Evolutionary conservation across 2,113 vertebrate species (phyloP), one percentile per base, ranked within the genome.

Genomic region (Perca flavescens): DNA sequence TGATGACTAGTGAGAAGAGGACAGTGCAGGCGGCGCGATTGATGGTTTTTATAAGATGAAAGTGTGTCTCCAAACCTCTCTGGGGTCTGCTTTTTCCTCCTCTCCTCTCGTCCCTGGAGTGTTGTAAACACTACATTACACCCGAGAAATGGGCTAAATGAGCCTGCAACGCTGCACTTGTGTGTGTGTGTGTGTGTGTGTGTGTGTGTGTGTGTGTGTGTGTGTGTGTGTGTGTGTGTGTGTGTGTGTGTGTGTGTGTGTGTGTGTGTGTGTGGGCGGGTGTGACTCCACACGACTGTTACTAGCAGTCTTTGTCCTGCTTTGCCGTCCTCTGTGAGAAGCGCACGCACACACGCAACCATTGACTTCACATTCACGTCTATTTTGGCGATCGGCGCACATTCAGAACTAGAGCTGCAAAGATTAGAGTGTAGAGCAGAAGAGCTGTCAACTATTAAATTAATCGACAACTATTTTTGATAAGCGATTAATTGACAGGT

Each of bases 91-190:
- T 66, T 66, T 53, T 77, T 50, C 17, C n/a, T 52, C 21, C 21
- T 9, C 28, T 70, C 64, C 60, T 50, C 36, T 21, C 22, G 0
- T 84, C 88, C 82, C 88, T 5, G 47, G 71, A 61, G 77, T 50
- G 56, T n/a, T 52, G 47, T 88, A 72, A 90, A 83, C 75, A 79
- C 67, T 5, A 81, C 83, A 82, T 88, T 68, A 86, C 74, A 70
- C 75, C 68, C 15, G 62, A 79, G 77, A 84, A 79, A 69, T n/a
- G 78, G 62, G 65, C 65, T 81, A 81, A 86, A 76, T 4, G 75
- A 74, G 81, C 71, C 83, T 34, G 85, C 73, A 22, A 13, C 22
- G 60, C 83, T 61, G 79, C 52, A 14, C 83, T 65, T 1, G 31
- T 34, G 31, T 34, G 31, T 34, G 31, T 34, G 31, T 34, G 4